Base-by-base conservation (phyloP, 1,140 invertebrate genomes). In the Tetragnatha versicolor region DNA sequence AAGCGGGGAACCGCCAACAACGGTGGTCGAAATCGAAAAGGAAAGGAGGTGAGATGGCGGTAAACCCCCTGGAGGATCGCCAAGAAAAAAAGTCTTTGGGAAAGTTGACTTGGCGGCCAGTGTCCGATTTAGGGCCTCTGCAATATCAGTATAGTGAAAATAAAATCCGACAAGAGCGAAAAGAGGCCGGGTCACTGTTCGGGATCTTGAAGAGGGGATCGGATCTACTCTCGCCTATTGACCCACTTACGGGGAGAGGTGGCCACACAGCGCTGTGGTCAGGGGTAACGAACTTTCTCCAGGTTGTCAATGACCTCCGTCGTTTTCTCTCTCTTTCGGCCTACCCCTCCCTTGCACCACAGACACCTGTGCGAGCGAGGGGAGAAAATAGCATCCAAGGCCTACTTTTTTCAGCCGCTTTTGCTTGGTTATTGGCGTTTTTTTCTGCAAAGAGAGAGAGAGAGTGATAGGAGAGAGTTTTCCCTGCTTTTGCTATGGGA, bases 191-290 rank as follows among this genome's bases (percentile, higher is more conserved):
- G 69, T 73, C 69, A 73, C 69, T 42, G 55, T 25, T 60, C 69
- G 51, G 37, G 69, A 60, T 65, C 37, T 69, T 12, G 17, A 37
- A 35, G 10, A 33, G 53, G 12, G 53, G 27, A 37, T 25, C 47
- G 68, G 68, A 73, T 72, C 68, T 73, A 55, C 69, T 73, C 60
- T 73, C 69, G 69, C 69, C 69, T 55, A 73, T 73, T 73, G 69
- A 73, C 69, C 69, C 12, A 73, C 6, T 60, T 73, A 35, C 60
- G 14, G 12, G 60, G 49, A 73, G 60, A 73, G 69, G 69, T 73
- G 69, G 69, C 53, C 69, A 73, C 69, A 73, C 47, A 73, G 42
- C 60, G 17, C 69, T 47, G 14, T 25, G 25, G 69, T n/a, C 53
- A 60, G 27, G 69, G 69, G 69, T 73, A 73, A 60, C 60, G 69